Evolutionary conservation across 1,140 invertebrate genomes (phyloP).

Genomic region (Pygmarrhopalites habei): DNA sequence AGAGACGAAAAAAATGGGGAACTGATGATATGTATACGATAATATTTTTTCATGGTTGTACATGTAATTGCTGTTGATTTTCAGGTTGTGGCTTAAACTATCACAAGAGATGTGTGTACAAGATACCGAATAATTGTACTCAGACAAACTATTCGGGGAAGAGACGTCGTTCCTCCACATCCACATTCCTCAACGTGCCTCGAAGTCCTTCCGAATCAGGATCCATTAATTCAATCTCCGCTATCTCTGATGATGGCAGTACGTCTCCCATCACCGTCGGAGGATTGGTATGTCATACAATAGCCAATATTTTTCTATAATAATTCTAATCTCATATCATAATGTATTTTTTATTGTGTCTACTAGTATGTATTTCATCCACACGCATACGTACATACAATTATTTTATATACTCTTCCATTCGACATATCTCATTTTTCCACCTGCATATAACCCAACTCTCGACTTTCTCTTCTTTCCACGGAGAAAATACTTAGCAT

Average conservation of each 20-base stretch:
- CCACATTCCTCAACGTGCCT: conserved; percentile 47
- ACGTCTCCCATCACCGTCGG: conserved; percentile 32
- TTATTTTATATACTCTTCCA: too few species aligned
- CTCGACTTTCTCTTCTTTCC: too few species aligned
- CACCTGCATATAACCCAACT: too few species aligned
- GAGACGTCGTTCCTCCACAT: conserved; percentile 41
- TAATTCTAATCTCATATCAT: too few species aligned
- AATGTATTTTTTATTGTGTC: too few species aligned
- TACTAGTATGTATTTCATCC: too few species aligned
- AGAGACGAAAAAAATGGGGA: too few species aligned
- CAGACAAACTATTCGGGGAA: conserved; percentile 45
- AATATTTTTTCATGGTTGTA: not conserved
- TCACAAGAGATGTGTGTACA: conserved; percentile 96
- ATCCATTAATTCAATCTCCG: conserved; percentile 49
- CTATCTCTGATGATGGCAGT: conserved; percentile 46
- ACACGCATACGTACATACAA: too few species aligned
- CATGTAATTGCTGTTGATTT: conserved; percentile 33
- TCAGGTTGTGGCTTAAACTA: conserved; percentile 94
- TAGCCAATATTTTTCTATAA: too few species aligned
- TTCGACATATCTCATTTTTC: too few species aligned
- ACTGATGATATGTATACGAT: not conserved
- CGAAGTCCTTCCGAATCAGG: conserved; percentile 59
- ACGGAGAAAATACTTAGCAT: too few species aligned
- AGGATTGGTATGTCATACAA: conserved; percentile 42
- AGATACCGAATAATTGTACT: conserved; percentile 95